Conservation (phyloP, 2,113 vertebrate genomes). For the Pavo muticus region DNA sequence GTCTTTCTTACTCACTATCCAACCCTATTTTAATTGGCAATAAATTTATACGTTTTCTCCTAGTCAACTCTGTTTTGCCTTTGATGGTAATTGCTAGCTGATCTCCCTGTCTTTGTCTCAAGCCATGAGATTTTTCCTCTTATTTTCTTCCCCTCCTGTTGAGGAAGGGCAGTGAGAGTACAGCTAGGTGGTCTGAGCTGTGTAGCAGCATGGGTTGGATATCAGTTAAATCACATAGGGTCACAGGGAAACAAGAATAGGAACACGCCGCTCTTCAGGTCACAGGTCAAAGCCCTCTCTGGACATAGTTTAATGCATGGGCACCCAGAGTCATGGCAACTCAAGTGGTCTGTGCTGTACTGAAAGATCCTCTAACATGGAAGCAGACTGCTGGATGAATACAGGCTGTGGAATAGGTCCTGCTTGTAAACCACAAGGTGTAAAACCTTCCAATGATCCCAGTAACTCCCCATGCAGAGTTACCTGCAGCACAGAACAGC, state of each 20-base stretch:
- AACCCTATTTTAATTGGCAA: background rate
- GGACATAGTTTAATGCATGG: background rate
- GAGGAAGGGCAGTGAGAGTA: background rate
- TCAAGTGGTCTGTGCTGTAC: background rate
- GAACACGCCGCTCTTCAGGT: background rate
- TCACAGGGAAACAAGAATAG: background rate
- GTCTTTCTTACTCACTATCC: background rate
- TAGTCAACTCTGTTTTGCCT: accelerated
- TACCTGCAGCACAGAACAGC: background rate
- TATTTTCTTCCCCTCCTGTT: background rate
- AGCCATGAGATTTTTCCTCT: background rate
- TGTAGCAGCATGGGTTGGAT: accelerated
- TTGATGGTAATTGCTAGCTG: accelerated
- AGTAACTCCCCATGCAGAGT: background rate
- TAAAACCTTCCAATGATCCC: background rate
- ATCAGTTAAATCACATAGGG: background rate
- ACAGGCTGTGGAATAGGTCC: background rate
- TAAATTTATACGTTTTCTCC: background rate
- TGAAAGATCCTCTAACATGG: background rate
- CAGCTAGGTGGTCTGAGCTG: background rate
- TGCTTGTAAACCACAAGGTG: background rate
- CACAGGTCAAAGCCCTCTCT: background rate
- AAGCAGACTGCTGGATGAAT: background rate
- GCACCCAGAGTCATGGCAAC: background rate
- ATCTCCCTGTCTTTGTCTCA: accelerated